Evolutionary conservation across 1,140 invertebrate species (phyloP), one percentile per base, ranked within the genome.

Genomic region (Scaptomyza hsui): DNA sequence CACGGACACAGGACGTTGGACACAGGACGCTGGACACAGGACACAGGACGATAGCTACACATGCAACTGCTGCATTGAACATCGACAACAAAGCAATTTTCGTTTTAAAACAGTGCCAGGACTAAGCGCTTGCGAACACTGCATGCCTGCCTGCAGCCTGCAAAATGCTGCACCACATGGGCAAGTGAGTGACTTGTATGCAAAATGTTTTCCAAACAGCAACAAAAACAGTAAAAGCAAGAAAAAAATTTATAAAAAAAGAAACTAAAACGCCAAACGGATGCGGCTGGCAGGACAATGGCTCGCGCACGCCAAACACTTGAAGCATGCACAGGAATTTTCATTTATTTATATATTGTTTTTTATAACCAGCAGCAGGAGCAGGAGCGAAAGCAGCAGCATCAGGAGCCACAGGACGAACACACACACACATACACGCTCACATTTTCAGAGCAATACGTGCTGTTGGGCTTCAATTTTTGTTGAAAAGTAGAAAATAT

Each of bases 281-380:
- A 82, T 80, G 81, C 60, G 68, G 56, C 81, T 56, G 81, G 70
- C 77, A 81, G 81, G 82, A 88, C 81, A 86, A 86, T 88, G 82
- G 82, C 78, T 86, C 82, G 81, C 81, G 74, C 81, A 88, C 80
- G 78, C 78, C 80, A 63, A 78, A 85, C 82, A 86, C 81, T 86
- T 86, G 81, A 86, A 86, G 81, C 81, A 86, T 86, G 81, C 81
- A 86, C 81, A 81, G 81, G 81, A 85, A 85, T 86, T 86, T 86
- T 86, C 81, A 86, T 86, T 85, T 85, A 86, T 86, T 86, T 86
- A 86, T 86, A 86, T 86, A 86, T 86, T 86, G 81, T 86, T 83
- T 88, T 86, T 88, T 86, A 86, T 86, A 88, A 74, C 82, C 78
- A 65, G 55, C 53, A 65, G 44, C 57, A 68, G 47, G 10, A 59